Conservation (phyloP, 2,113 vertebrate species). For the Strix uralensis region DNA sequence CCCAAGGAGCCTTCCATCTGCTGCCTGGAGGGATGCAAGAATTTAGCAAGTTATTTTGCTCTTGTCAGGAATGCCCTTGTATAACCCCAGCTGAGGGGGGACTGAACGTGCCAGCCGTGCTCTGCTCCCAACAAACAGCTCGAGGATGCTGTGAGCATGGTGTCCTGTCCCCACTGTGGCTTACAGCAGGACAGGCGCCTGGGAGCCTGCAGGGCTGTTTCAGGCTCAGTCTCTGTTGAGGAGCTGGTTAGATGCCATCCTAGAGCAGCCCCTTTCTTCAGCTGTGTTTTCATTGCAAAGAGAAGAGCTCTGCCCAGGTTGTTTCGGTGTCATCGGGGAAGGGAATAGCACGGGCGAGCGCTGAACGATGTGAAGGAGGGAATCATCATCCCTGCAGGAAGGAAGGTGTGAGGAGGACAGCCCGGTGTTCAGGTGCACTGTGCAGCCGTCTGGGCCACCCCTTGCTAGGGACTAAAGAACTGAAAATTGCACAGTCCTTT, state of each 20-base stretch:
- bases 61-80: background rate
- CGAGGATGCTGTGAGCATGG: rapidly evolving
- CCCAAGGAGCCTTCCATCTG: background rate
- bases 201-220: background rate
- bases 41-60: background rate
- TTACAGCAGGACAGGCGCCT: background rate
- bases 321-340: background rate
- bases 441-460: background rate
- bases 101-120: rapidly evolving
- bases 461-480: background rate
- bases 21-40: background rate
- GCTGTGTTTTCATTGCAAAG: background rate
- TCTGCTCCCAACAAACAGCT: background rate
- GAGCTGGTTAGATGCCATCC: background rate
- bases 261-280: background rate
- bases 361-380: background rate
- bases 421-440: background rate
- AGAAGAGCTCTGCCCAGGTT: background rate
- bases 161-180: background rate
- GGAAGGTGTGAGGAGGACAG: background rate
- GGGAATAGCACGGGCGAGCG: rapidly evolving
- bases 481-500: background rate
- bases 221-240: background rate
- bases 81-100: background rate
- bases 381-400: background rate